phyloP scores from a whole-genome alignment of 2,888 invertebrate species.

The Seira ritae region DNA sequence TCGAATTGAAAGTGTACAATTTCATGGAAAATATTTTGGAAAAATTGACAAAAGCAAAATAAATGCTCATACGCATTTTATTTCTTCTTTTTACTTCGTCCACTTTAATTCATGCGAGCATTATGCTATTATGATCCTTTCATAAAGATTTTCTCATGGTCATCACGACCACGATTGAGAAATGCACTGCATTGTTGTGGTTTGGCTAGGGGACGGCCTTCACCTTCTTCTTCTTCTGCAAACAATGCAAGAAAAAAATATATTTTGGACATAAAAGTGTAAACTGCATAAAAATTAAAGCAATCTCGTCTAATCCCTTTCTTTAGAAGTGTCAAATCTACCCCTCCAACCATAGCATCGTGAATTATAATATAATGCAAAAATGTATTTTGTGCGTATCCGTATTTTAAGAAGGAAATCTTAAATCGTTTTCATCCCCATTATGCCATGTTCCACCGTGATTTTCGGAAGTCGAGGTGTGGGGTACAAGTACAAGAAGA shows the following conservation, averaged over 20 bases:
- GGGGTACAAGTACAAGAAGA: slow-evolving; percentile 44
- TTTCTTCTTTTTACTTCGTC: not conserved
- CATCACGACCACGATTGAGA: not conserved
- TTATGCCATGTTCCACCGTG: not conserved
- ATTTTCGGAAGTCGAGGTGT: slow-evolving; percentile 42
- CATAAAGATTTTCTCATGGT: slow-evolving; percentile 10
- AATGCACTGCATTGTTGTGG: not conserved
- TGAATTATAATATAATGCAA: slow-evolving; percentile 10
- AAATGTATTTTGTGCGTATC: not conserved
- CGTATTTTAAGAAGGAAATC: slow-evolving; percentile 1
- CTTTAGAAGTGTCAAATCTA: not conserved
- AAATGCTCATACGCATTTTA: too few relatives aligned
- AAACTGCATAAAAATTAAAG: slow-evolving; percentile 6
- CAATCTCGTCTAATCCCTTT: slow-evolving; percentile 9
- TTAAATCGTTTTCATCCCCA: not conserved
- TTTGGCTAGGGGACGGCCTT: slow-evolving; percentile 5
- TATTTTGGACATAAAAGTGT: not conserved
- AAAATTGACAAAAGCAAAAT: too few relatives aligned
- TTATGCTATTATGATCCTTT: slow-evolving; percentile 9
- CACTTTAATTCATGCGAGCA: not conserved
- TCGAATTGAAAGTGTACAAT: not conserved
- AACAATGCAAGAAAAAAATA: too few relatives aligned
- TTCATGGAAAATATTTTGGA: not conserved
- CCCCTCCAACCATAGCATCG: not conserved
- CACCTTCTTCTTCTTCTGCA: not conserved